phyloP scores from a whole-genome alignment of 2,888 invertebrate species.

The Teleogryllus oceanicus region DNA sequence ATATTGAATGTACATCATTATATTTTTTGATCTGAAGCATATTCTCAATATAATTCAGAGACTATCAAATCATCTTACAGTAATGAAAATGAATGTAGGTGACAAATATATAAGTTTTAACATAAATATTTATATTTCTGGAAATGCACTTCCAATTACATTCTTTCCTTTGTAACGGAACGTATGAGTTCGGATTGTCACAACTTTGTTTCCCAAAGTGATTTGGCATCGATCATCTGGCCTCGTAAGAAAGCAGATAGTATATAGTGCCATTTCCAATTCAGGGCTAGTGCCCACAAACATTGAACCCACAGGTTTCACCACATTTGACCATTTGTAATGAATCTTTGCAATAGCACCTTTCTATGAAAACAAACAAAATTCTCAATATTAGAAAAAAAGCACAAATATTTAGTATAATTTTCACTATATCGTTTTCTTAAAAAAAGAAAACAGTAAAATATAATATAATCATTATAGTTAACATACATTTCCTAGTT shows the following conservation, averaged over 20 bases:
- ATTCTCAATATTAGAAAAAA: not conserved
- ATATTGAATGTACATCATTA: too few relatives aligned
- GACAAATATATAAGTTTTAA: not conserved
- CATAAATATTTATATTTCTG: conserved; percentile 59
- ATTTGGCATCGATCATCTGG: conserved; percentile 72
- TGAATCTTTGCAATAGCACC: conserved; percentile 70
- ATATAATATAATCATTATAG: not conserved
- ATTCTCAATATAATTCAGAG: too few relatives aligned
- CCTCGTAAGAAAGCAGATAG: conserved; percentile 77
- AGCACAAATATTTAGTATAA: too few relatives aligned
- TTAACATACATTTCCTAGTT: conserved; percentile 64
- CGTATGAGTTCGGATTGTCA: conserved; percentile 70
- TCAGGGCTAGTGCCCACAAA: conserved; percentile 88
- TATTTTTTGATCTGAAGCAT: too few relatives aligned
- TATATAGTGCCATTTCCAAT: conserved; percentile 84
- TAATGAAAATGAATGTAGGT: too few relatives aligned
- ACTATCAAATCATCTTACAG: too few relatives aligned
- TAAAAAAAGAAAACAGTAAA: not conserved
- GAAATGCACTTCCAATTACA: conserved; percentile 77
- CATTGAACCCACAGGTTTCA: conserved; percentile 74
- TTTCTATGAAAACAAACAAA: conserved; percentile 59
- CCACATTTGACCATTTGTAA: conserved; percentile 64
- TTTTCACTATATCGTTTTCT: not conserved
- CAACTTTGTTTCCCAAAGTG: conserved; percentile 64
- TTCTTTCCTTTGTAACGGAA: conserved; percentile 73